Evolutionary conservation across 2,797 vertebrate species (phyloP), one percentile per base, ranked within the genome.

Genomic region (Spondyliosoma cantharus): DNA sequence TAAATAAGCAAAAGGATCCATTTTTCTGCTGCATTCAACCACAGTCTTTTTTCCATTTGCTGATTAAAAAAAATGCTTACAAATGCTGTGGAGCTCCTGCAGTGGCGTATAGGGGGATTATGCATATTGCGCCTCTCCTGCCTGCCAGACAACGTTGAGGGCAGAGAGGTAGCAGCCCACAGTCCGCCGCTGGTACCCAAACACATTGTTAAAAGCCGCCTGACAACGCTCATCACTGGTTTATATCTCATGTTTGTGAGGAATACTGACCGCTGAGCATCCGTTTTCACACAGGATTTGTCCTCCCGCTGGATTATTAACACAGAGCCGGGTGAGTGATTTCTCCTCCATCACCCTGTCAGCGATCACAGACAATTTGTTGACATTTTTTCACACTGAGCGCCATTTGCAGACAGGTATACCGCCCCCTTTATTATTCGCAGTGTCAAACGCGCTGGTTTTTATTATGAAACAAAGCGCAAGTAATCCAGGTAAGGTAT

Each of bases 401-500:
- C 94, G 95, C 94, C 94, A 95, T 95, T 95, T 95, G 91, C 93
- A 92, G 90, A 89, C 91, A 92, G 91, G 88, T 91, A 29, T 80
- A 66, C 87, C 82, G 74, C 66, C 69, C 71, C 74, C 52, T 60
- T 81, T 76, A 81, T 85, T 83, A 71, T 82, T 67, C 32, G 19
- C 42, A 22, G 50, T 66, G 20, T 63, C 24, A 9, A 24, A 15
- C 27, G 59, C 49, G 2, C 37, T 14, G 46, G 3, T 24, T 48
- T 46, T 46, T 14, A 42, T 62, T 11, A 1, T 1, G 29, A 42
- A 60, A 65, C 17, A 20, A 11, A 11, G 6, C 1, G 15, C 24
- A 19, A 3, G 11, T 20, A 19, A 45, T 7, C 1, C 27, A 0
- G 1, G 4, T 2, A 2, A 48, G 0, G 2, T 48, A 27, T 19